These are phyloP conservation scores for Pao palembangensis DNA, from an alignment of 2,113 vertebrate species.

Conservation along the genomic window DNA sequence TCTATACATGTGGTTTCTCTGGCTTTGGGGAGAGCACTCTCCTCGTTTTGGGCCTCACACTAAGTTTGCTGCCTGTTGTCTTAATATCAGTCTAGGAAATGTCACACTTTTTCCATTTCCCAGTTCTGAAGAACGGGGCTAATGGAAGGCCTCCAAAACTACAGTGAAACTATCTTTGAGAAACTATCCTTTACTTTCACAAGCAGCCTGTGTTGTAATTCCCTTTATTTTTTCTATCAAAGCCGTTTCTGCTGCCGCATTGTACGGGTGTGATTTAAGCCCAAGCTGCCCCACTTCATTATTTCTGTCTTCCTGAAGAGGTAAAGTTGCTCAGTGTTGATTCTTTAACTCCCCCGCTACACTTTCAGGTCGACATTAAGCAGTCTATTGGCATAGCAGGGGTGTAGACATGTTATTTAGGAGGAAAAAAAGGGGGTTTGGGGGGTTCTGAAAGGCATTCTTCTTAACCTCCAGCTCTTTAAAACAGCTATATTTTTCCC, in stretches of 20 bases:
- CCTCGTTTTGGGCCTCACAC: constrained; percentile 59
- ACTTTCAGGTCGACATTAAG: constrained; percentile 65
- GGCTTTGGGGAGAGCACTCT: constrained; percentile 34
- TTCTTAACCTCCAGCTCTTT: constrained; percentile 73
- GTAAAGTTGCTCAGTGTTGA: constrained; percentile 46
- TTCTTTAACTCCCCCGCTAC: constrained; percentile 51
- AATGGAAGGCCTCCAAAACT: background rate
- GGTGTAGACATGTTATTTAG: constrained; percentile 74
- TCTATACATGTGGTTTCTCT: constrained; percentile 63
- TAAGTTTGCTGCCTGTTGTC: constrained; percentile 23
- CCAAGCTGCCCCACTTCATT: constrained; percentile 19
- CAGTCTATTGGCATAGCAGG: constrained; percentile 62
- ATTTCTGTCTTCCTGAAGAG: constrained; percentile 24
- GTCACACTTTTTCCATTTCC: constrained; percentile 1
- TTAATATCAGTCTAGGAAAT: constrained; percentile 35
- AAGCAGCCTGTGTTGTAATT: no score
- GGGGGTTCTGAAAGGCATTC: constrained; percentile 65
- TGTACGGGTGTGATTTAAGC: background rate
- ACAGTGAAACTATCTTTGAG: no score
- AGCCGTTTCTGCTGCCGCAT: background rate
- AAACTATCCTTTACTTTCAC: no score
- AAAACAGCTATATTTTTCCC: constrained; percentile 75
- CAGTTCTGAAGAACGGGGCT: background rate
- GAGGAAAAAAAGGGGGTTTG: constrained; percentile 36
- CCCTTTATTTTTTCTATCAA: constrained; percentile 1